phyloP scores from a whole-genome alignment of 2,888 invertebrate genomes.

The Zaprionus bogoriensis region DNA sequence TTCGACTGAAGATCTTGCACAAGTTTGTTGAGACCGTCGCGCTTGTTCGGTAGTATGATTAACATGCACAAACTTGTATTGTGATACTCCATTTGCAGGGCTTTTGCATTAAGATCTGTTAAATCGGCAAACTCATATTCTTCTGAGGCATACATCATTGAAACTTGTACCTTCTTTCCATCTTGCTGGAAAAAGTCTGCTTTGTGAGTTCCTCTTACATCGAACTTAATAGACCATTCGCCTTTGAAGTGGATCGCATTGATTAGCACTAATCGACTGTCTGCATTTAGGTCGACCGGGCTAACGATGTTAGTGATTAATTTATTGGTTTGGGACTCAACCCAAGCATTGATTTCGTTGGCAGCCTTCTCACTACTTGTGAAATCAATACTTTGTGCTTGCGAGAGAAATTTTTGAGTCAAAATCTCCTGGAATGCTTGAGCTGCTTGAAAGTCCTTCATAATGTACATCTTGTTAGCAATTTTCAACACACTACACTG shows the following conservation, averaged over 20 bases:
- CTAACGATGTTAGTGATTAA: conserved; percentile 90
- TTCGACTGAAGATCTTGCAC: conserved; percentile 85
- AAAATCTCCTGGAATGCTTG: conserved; percentile 85
- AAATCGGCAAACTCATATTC: conserved; percentile 55
- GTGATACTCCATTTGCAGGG: conserved; percentile 88
- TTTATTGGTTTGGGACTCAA: conserved; percentile 88
- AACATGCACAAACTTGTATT: conserved; percentile 88
- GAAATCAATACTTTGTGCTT: conserved; percentile 87
- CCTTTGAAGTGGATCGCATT: conserved; percentile 94
- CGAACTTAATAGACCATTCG: conserved; percentile 88
- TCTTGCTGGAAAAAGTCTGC: conserved; percentile 89
- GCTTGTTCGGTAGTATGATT: conserved; percentile 87
- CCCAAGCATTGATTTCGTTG: conserved; percentile 90
- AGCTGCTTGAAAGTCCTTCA: conserved; percentile 84
- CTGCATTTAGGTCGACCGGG: conserved; percentile 83
- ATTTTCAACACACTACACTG: conserved; percentile 81
- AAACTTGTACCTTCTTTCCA: conserved; percentile 82
- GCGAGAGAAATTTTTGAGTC: conserved; percentile 86
- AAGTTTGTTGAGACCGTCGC: conserved; percentile 85
- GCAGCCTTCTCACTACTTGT: conserved; percentile 83
- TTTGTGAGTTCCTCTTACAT: conserved; percentile 84
- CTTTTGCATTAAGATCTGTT: conserved; percentile 61
- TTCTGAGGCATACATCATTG: conserved; percentile 87
- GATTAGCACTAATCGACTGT: conserved; percentile 88
- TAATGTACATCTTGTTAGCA: conserved; percentile 89